These are phyloP conservation scores for Misgurnus anguillicaudatus DNA, from an alignment of 2,113 vertebrate genomes.

Conservation along the genomic window DNA sequence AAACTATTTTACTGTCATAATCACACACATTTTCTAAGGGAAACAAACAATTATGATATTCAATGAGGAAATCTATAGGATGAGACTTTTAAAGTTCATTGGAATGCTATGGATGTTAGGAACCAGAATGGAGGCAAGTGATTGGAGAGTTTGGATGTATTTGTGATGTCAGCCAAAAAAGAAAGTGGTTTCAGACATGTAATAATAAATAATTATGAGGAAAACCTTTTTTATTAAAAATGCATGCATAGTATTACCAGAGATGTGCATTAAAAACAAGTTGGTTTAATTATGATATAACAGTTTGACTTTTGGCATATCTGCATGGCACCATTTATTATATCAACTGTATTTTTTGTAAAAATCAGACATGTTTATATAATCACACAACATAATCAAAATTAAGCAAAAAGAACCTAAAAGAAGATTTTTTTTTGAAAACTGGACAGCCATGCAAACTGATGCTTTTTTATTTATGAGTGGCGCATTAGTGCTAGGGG, in stretches of 20 bases:
- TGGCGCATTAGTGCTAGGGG: constrained; percentile 63
- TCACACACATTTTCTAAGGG: too few relatives aligned
- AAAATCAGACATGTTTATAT: not conserved
- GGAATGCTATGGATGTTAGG: not conserved
- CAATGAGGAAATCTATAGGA: too few relatives aligned
- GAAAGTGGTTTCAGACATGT: too few relatives aligned
- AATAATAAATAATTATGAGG: too few relatives aligned
- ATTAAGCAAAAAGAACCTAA: constrained; percentile 4
- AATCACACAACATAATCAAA: not conserved
- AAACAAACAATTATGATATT: not conserved
- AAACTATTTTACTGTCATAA: not conserved
- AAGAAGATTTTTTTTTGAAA: constrained; percentile 26
- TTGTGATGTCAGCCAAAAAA: not conserved
- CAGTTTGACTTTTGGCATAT: not conserved
- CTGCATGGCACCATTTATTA: too few relatives aligned
- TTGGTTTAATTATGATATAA: too few relatives aligned
- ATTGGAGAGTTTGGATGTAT: not conserved
- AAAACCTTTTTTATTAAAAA: too few relatives aligned
- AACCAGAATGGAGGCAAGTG: not conserved
- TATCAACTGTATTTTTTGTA: not conserved
- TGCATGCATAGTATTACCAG: too few relatives aligned
- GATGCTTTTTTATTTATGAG: constrained; percentile 76
- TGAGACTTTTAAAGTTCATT: too few relatives aligned
- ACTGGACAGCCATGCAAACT: constrained; percentile 47
- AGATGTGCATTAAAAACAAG: too few relatives aligned